phyloP scores from a whole-genome alignment of 2,113 vertebrate species.

The Plecturocebus donacophilus region DNA sequence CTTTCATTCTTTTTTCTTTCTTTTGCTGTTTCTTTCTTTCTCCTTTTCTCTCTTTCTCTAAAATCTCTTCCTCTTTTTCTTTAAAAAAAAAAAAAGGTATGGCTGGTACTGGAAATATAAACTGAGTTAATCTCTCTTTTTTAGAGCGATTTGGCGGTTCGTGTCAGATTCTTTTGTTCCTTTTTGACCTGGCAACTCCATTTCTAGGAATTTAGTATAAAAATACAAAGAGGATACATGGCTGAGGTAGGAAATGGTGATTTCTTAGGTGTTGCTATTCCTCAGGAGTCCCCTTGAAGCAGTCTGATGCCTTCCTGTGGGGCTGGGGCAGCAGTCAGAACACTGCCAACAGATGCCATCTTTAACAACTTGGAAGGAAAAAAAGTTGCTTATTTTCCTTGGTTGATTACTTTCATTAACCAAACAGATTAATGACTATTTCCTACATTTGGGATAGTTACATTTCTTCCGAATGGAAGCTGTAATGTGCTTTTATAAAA shows the following conservation, averaged over 20 bases:
- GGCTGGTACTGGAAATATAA: neutral
- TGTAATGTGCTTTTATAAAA: neutral
- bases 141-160: neutral
- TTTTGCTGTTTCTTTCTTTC: too few relatives aligned
- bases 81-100: too few relatives aligned
- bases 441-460: too few relatives aligned
- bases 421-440: neutral
- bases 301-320: neutral
- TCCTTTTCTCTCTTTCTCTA: too few relatives aligned
- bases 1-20: too few relatives aligned
- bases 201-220: too few relatives aligned
- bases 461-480: constrained; percentile 4
- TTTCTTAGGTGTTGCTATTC: too few relatives aligned
- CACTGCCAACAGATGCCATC: neutral
- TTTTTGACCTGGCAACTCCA: too few relatives aligned
- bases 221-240: too few relatives aligned
- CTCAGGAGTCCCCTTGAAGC: neutral
- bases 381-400: neutral
- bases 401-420: constrained; percentile 25
- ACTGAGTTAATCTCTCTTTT: constrained; percentile 21
- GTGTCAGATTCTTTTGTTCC: neutral
- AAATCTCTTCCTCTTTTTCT: too few relatives aligned
- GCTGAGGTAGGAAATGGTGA: too few relatives aligned
- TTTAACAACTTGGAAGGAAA: neutral
- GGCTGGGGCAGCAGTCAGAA: neutral